Conservation (phyloP, 2,113 vertebrate genomes). For the Apodemus sylvaticus region DNA sequence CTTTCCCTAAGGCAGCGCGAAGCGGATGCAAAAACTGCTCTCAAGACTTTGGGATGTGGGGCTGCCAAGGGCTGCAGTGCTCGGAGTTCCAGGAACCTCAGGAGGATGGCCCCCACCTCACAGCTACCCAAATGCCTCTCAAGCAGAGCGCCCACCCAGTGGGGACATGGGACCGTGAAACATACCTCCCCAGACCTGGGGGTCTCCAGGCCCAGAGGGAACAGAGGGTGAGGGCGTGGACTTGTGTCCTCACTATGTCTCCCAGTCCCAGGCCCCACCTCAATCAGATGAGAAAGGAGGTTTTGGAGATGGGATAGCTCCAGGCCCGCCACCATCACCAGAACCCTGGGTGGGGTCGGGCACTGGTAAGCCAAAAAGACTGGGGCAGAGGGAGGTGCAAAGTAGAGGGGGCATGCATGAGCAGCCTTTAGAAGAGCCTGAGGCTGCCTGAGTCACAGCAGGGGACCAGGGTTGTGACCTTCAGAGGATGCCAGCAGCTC, state of each 20-base stretch:
- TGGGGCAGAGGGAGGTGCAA: no score
- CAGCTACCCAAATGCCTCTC: no score
- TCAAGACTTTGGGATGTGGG: slow-evolving; percentile 38
- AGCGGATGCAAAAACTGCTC: no score
- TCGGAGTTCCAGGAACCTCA: background rate
- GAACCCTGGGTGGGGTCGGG: background rate
- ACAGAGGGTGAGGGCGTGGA: background rate
- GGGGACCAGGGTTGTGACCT: no score
- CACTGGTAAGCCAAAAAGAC: background rate
- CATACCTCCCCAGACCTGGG: background rate
- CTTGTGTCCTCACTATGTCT: background rate
- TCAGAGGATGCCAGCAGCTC: no score
- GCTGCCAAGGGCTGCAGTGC: no score
- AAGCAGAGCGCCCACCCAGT: background rate
- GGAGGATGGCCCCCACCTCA: background rate
- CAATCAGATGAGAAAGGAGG: background rate
- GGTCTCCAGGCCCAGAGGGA: background rate
- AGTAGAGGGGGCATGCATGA: background rate
- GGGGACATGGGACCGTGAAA: background rate
- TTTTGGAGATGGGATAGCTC: background rate
- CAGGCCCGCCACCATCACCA: background rate
- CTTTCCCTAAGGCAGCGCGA: background rate
- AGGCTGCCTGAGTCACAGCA: background rate
- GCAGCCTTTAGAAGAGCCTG: background rate
- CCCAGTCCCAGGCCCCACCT: background rate